Conservation (phyloP, 2,113 vertebrate genomes). For the Oryzias woworae region DNA sequence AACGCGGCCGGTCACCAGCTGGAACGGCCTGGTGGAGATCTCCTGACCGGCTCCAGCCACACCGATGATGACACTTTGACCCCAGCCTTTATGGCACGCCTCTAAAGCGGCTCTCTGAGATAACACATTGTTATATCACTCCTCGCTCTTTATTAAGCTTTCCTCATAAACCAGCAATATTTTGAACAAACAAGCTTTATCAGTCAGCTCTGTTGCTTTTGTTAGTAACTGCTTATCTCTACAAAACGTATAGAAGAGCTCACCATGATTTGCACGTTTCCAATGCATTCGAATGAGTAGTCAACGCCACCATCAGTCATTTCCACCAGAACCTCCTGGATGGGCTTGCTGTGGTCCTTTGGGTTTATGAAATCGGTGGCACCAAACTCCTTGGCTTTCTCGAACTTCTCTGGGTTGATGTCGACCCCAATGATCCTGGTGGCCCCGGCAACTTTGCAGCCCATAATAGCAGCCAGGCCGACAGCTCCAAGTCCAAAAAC, state of each 20-base stretch:
- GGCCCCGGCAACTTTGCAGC: slow-evolving; percentile 87
- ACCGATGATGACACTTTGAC: slow-evolving; percentile 84
- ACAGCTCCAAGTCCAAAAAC: slow-evolving; percentile 89
- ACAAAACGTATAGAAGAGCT: slow-evolving; percentile 11
- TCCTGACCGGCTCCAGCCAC: slow-evolving; percentile 78
- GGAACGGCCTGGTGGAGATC: slow-evolving; percentile 82
- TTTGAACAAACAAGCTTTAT: too few relatives aligned
- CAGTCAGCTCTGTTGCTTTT: too few relatives aligned
- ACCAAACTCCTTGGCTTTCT: slow-evolving; percentile 86
- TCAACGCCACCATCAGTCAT: slow-evolving; percentile 88
- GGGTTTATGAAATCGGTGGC: slow-evolving; percentile 89
- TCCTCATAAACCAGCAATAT: too few relatives aligned
- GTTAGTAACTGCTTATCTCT: not conserved
- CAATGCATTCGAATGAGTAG: slow-evolving; percentile 90
- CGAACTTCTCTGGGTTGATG: slow-evolving; percentile 84
- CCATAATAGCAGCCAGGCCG: slow-evolving; percentile 86
- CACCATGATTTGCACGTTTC: slow-evolving; percentile 86
- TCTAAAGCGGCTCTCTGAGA: slow-evolving; percentile 83
- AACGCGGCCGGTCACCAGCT: slow-evolving; percentile 83
- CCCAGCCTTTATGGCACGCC: slow-evolving; percentile 82
- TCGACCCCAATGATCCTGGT: slow-evolving; percentile 89
- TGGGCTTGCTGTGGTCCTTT: slow-evolving; percentile 82
- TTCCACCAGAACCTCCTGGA: slow-evolving; percentile 85
- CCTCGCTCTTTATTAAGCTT: too few relatives aligned
- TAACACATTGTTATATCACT: not conserved